phyloP scores from a whole-genome alignment of 2,888 invertebrate species.

The Habrosyne pyritoides region DNA sequence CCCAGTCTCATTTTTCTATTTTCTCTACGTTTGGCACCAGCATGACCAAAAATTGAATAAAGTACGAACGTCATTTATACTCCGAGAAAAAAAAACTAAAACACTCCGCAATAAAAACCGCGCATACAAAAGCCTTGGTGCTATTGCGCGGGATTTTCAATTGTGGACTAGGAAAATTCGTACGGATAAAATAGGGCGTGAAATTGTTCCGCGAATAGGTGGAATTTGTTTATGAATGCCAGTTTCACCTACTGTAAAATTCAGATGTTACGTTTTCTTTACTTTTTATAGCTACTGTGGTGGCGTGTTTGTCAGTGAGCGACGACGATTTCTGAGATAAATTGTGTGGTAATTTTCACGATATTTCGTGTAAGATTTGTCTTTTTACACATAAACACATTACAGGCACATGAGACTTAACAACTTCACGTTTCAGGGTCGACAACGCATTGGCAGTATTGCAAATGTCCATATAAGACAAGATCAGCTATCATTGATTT shows the following conservation, averaged over 20 bases:
- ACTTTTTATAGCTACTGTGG: conserved; percentile 48
- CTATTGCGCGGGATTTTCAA: conserved; percentile 68
- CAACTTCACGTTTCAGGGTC: too few species aligned
- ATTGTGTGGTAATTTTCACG: conserved; percentile 25
- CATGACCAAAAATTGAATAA: conserved; percentile 63
- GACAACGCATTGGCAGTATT: too few species aligned
- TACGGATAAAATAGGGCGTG: conserved; percentile 77
- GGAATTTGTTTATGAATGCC: conserved; percentile 75
- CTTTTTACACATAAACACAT: too few species aligned
- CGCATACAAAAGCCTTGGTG: conserved; percentile 58
- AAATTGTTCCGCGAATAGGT: conserved; percentile 73
- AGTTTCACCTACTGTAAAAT: conserved; percentile 59
- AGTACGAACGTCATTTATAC: conserved; percentile 66
- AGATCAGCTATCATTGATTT: too few species aligned
- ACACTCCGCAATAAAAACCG: conserved; percentile 67
- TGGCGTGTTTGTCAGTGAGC: conserved; percentile 56
- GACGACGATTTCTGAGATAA: conserved; percentile 30
- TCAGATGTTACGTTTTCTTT: conserved; percentile 61
- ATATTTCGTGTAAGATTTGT: conserved; percentile 9
- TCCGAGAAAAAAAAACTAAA: conserved; percentile 52
- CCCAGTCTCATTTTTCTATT: conserved; percentile 30
- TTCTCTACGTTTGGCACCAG: conserved; percentile 34
- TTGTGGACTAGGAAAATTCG: conserved; percentile 67
- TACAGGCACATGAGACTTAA: too few species aligned
- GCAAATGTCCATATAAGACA: too few species aligned